A percentile compares a stretch with the other conserved stretches of the same genome.
Conservation (phyloP, 2,888 invertebrate genomes). For the Callinectes sapidus region DNA sequence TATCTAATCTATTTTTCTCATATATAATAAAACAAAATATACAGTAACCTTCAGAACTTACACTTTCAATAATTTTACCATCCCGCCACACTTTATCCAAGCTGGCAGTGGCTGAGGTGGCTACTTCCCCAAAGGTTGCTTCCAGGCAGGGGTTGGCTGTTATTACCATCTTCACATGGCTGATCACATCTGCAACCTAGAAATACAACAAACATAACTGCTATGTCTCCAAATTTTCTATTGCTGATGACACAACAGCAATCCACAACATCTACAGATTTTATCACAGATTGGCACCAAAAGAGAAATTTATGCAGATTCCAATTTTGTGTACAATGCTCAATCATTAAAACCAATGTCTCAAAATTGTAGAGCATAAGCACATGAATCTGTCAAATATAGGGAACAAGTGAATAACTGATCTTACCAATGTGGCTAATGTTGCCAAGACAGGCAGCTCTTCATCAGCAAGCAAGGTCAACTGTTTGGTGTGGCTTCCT, state of each 20-base stretch:
- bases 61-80: conserved; percentile 87
- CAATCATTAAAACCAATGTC: neutral
- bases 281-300: neutral
- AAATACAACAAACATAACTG: neutral
- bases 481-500: conserved; percentile 74
- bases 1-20: neutral
- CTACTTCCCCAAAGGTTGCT: conserved; percentile 85
- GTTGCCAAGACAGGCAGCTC: conserved; percentile 78
- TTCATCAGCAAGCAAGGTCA: conserved; percentile 79
- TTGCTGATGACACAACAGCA: neutral
- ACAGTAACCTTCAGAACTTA: conserved; percentile 74
- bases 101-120: conserved; percentile 83
- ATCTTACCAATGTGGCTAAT: conserved; percentile 56
- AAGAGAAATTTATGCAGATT: neutral
- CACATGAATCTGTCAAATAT: neutral
- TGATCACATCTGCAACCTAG: conserved; percentile 68
- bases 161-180: conserved; percentile 80
- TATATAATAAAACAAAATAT: neutral
- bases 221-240: neutral
- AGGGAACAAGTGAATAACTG: neutral
- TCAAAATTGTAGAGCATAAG: neutral
- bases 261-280: neutral
- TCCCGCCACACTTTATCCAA: conserved; percentile 87
- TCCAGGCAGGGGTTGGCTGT: conserved; percentile 83
- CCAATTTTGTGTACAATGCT: neutral